A percentile compares a stretch with the other conserved stretches of the same genome.
Conservation (phyloP, 2,797 vertebrate species). For the Sebastes miniatus region DNA sequence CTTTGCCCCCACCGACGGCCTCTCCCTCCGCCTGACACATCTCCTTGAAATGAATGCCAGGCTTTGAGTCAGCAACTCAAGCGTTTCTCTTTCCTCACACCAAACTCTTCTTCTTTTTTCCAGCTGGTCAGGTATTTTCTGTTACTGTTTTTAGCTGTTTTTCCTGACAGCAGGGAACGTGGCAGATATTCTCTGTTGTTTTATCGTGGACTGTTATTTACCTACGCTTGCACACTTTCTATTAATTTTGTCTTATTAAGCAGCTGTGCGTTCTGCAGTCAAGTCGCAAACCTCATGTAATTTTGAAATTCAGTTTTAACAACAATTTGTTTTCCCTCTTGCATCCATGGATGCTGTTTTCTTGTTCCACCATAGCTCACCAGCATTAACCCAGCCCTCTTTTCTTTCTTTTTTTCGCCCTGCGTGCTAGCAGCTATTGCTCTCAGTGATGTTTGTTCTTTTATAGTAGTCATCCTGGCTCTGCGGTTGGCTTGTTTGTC, state of each 20-base stretch:
- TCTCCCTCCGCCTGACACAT: slow-evolving; percentile 53
- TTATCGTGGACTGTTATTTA: background rate
- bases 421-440: slow-evolving; percentile 32
- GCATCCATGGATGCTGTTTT: background rate
- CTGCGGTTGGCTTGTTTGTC: slow-evolving; percentile 57
- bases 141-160: slow-evolving; percentile 22
- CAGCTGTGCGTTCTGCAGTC: background rate
- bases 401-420: background rate
- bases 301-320: slow-evolving; percentile 10
- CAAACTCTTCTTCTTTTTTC: background rate
- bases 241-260: slow-evolving; percentile 18
- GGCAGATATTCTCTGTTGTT: background rate
- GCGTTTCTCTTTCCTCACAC: slow-evolving; percentile 30
- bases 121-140: slow-evolving; percentile 46
- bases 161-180: slow-evolving; percentile 16
- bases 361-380: slow-evolving; percentile 7
- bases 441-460: slow-evolving; percentile 64
- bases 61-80: slow-evolving; percentile 67
- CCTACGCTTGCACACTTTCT: background rate
- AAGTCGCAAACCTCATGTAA: background rate
- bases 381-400: slow-evolving; percentile 11
- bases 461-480: slow-evolving; percentile 41
- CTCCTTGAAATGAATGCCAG: slow-evolving; percentile 64
- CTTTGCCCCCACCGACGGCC: slow-evolving; percentile 42
- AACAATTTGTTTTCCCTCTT: background rate